phyloP scores from a whole-genome alignment of 2,113 vertebrate species.

The Prionailurus viverrinus region DNA sequence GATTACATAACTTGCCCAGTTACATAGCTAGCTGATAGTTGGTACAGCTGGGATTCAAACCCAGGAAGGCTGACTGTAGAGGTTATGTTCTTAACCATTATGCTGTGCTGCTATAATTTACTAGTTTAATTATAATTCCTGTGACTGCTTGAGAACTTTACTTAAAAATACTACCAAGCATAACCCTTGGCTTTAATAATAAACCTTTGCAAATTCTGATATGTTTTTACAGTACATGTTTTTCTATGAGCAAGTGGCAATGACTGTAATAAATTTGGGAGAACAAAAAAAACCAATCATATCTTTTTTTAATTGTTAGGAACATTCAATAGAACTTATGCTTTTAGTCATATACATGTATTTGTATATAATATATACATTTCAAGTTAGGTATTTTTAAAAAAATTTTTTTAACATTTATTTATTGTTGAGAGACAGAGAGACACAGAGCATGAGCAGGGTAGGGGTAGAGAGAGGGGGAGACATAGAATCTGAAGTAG shows the following conservation, averaged over 20 bases:
- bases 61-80: background rate
- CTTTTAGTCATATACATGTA: background rate
- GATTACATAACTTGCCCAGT: background rate
- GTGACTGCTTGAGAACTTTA: background rate
- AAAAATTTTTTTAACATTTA: too few relatives aligned
- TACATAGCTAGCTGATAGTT: background rate
- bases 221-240: background rate
- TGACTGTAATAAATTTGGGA: background rate
- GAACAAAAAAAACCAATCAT: background rate
- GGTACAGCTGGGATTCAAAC: background rate
- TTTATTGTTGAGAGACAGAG: too few relatives aligned
- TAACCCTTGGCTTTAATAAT: constrained; percentile 18
- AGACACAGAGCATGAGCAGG: too few relatives aligned
- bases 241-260: background rate
- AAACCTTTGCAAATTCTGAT: background rate
- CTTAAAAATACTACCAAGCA: background rate
- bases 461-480: too few relatives aligned
- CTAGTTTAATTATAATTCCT: constrained; percentile 49
- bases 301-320: background rate
- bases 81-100: background rate
- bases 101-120: constrained; percentile 12
- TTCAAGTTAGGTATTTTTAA: background rate
- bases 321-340: background rate
- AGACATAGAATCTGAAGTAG: too few relatives aligned
- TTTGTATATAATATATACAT: background rate